phyloP scores from a whole-genome alignment of 2,888 invertebrate genomes.

The Alsophila aescularia region DNA sequence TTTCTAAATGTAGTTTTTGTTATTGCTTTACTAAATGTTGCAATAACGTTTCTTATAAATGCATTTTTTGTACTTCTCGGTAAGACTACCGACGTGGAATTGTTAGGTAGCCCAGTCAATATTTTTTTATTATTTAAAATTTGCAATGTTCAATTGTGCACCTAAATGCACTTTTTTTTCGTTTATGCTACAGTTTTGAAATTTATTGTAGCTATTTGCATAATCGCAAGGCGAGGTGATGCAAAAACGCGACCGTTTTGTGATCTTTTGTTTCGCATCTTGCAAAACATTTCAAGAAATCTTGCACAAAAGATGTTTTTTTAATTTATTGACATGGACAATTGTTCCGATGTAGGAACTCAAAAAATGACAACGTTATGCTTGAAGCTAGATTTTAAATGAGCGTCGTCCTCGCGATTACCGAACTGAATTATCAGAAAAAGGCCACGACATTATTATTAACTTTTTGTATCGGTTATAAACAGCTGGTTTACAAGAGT shows the following conservation, averaged over 20 bases:
- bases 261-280: slow-evolving; percentile 68
- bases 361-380: slow-evolving; percentile 64
- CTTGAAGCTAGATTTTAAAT: slow-evolving; percentile 60
- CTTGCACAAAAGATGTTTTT: slow-evolving; percentile 74
- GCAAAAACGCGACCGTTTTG: slow-evolving; percentile 74
- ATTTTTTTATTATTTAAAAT: slow-evolving; percentile 65
- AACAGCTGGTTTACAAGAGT: slow-evolving; percentile 68
- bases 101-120: slow-evolving; percentile 62
- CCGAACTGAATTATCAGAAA: slow-evolving; percentile 59
- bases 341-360: slow-evolving; percentile 62
- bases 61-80: slow-evolving; percentile 54
- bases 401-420: slow-evolving; percentile 63
- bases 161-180: slow-evolving; percentile 66
- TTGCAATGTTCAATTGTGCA: slow-evolving; percentile 64
- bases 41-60: slow-evolving; percentile 9
- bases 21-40: slow-evolving; percentile 18
- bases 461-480: slow-evolving; percentile 68
- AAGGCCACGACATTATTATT: slow-evolving; percentile 66
- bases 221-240: slow-evolving; percentile 75
- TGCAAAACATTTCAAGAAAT: slow-evolving; percentile 68
- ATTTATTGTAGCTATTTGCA: slow-evolving; percentile 80
- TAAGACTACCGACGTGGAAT: slow-evolving; percentile 64
- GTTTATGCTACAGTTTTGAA: slow-evolving; percentile 75
- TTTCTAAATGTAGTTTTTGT: slow-evolving; percentile 3
- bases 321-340: slow-evolving; percentile 70